Evolutionary conservation across 2,113 vertebrate species (phyloP), one percentile per base, ranked within the genome.

Genomic region (Tetraodon nigroviridis): DNA sequence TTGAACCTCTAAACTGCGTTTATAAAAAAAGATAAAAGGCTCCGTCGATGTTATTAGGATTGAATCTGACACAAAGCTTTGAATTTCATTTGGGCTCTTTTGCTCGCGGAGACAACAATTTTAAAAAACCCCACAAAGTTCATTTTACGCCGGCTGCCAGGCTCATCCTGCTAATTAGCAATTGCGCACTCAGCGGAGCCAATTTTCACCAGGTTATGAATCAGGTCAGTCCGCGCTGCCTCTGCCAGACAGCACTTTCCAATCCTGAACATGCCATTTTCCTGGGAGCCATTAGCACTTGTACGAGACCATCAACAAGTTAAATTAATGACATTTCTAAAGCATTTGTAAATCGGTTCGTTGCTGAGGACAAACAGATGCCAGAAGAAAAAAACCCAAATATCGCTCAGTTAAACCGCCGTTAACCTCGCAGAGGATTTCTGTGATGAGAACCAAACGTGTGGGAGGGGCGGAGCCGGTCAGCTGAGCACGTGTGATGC

Each of bases 101-200:
- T 54, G 16, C 40, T 27, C 24, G 5, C 5, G 24, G 24, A 59
- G 71, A 84, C 57, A 71, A 79, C 69, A 70, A 50, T 0, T 69
- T 80, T 83, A 75, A 37, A 3, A 63, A 75, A 57, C 48, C n/a
- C n/a, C n/a, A 60, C 46, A 6, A 49, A 63, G 67, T 70, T 76
- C 24, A 68, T 74, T 81, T 79, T 64, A 2, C 64, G 60, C 27
- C 60, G 24, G 76, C 47, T 60, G 53, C 45, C 47, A 15, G 59
- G 17, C n/a, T 49, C 49, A n/a, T 60, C 42, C 51, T 19, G 32
- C 48, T 49, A 13, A 62, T 75, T 67, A 68, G 61, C 67, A 74
- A 55, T 64, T 50, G 78, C 61, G 37, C 51, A 59, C 71, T 64
- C 64, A 56, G 10, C 47, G 32, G 61, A 58, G 63, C 27, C 53